phyloP scores from a whole-genome alignment of 2,888 invertebrate species.

The Zygogramma bicolorata region DNA sequence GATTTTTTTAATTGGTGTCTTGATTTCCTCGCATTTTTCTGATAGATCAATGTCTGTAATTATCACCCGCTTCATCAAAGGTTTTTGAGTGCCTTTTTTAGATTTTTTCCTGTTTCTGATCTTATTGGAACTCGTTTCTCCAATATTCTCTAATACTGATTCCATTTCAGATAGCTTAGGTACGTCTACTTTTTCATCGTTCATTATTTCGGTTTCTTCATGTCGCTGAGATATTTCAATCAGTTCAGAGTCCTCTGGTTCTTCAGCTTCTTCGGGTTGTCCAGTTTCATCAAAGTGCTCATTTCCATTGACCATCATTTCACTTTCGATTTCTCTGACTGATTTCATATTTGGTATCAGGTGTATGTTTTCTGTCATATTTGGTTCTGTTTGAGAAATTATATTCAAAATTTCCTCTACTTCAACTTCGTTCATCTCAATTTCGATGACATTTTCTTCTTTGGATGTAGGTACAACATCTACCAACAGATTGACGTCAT shows the following conservation, averaged over 20 bases:
- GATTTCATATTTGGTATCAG: constrained; percentile 25
- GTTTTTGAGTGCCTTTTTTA: constrained; percentile 53
- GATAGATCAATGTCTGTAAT: constrained; percentile 60
- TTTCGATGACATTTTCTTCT: constrained; percentile 37
- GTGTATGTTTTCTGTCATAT: constrained; percentile 20
- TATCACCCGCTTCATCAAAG: constrained; percentile 56
- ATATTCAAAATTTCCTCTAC: constrained; percentile 44
- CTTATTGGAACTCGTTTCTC: not conserved
- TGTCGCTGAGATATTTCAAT: constrained; percentile 4
- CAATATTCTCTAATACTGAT: constrained; percentile 7
- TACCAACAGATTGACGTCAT: constrained; percentile 56
- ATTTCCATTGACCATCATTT: constrained; percentile 46
- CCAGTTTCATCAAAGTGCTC: constrained; percentile 20
- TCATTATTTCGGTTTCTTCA: not conserved
- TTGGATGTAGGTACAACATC: constrained; percentile 53
- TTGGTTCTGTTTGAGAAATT: constrained; percentile 42
- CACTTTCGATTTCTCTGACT: constrained; percentile 55
- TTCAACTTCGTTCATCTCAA: constrained; percentile 35
- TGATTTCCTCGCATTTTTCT: constrained; percentile 36
- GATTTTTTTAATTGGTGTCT: constrained; percentile 38
- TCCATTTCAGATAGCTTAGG: constrained; percentile 18
- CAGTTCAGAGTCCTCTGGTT: constrained; percentile 10
- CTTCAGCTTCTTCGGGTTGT: constrained; percentile 24
- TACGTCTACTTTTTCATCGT: constrained; percentile 16
- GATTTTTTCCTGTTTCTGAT: constrained; percentile 50